Base-by-base conservation (phyloP, 2,113 vertebrate species). In the Oreotrochilus melanogaster region DNA sequence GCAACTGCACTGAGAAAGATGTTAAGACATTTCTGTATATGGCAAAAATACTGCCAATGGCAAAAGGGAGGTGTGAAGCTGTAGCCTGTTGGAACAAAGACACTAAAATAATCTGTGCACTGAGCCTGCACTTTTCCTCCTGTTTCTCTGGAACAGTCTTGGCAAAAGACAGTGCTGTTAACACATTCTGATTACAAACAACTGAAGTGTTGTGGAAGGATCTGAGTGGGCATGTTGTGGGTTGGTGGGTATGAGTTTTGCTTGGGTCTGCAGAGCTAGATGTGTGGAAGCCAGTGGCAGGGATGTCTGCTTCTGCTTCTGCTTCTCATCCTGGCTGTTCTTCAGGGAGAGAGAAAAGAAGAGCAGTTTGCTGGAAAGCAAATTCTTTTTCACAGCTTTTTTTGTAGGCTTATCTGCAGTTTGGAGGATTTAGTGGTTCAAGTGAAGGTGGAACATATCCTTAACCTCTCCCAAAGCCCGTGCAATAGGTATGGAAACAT, bases 281-380 rank as follows among this genome's bases (percentile, higher is more conserved):
- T 39, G 39, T 39, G 39, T 39, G 39, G 39, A 39, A 39, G 10
- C 39, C 39, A 39, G n/a, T 69, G 70, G 18, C 51, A 91, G 45
- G 85, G 39, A 39, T 39, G 39, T 53, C 50, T 92, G 84, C n/a
- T 89, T 95, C 94, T 92, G 84, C n/a, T 89, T 95, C 94, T 95
- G 94, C 24, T 85, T 97, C 91, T 91, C 58, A 24, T 96, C 87
- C 83, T 86, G 39, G 58, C 47, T 76, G 9, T 53, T 91, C 45
- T 62, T 89, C 18, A 25, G 67, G 19, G 24, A 75, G 51, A 79
- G 25, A 48, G 27, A 79, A 31, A 30, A 64, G 48, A 90, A 69
- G 13, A 95, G n/a, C 78, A 83, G 14, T 69, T 80, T 91, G 10
- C 74, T 88, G 78, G 74, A 73, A 70, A 50, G 33, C 35, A 14